A percentile compares a stretch with the other conserved stretches of the same genome.
Evolutionary conservation across 2,113 vertebrate species (phyloP).

Genomic region (Leucoraja erinaceus): DNA sequence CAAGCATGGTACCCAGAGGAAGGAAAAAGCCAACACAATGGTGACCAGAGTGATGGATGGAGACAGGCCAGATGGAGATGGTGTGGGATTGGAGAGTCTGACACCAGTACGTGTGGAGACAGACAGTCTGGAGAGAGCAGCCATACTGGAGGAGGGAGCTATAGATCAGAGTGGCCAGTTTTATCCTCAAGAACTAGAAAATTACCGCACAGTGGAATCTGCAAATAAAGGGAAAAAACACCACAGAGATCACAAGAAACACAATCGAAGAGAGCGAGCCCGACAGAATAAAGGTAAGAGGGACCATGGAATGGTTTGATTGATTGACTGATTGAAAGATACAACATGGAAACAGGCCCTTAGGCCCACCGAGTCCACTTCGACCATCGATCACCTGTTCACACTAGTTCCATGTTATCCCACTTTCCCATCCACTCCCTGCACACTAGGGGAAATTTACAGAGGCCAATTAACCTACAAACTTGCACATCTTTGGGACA

Average conservation of each 20-base stretch:
- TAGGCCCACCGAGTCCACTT: too few species aligned
- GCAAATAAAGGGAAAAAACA: slow-evolving; percentile 63
- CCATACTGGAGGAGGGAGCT: slow-evolving; percentile 56
- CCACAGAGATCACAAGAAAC: slow-evolving; percentile 63
- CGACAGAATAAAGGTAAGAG: slow-evolving; percentile 22
- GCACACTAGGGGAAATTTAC: too few species aligned
- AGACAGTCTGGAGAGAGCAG: slow-evolving; percentile 46
- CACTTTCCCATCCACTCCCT: too few species aligned
- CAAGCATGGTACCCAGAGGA: slow-evolving; percentile 53
- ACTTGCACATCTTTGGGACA: too few species aligned
- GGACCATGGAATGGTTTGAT: neutral
- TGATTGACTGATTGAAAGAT: too few species aligned
- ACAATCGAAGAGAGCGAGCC: slow-evolving; percentile 58
- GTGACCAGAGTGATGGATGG: slow-evolving; percentile 43
- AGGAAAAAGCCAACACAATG: slow-evolving; percentile 48
- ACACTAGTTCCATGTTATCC: too few species aligned
- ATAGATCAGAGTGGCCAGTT: slow-evolving; percentile 22
- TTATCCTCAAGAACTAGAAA: slow-evolving; percentile 53
- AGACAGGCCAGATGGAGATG: slow-evolving; percentile 48
- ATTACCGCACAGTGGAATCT: slow-evolving; percentile 57
- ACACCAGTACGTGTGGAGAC: slow-evolving; percentile 58
- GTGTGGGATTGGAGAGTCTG: slow-evolving; percentile 55
- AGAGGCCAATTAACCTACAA: too few species aligned
- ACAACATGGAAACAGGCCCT: too few species aligned
- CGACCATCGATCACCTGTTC: too few species aligned